A percentile compares a stretch with the other conserved stretches of the same genome.
Evolutionary conservation across 64 coral and sea anemone species (phyloP).

Genomic region (Anthopleura sola): DNA sequence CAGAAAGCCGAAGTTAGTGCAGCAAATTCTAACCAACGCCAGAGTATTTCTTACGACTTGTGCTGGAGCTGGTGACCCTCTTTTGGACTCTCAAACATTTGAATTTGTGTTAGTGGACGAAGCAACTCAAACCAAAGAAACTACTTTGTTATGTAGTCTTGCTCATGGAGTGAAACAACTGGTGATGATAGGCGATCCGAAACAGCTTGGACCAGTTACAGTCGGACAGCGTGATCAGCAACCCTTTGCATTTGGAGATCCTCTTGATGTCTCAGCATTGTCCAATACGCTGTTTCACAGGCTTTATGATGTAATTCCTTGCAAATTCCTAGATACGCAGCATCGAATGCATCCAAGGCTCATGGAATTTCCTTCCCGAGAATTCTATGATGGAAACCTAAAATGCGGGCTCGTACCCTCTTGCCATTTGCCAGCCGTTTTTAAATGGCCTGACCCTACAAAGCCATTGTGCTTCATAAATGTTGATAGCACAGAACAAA

Average conservation of each 20-base stretch:
- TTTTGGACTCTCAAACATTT: slow-evolving; percentile 60
- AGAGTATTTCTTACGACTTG: slow-evolving; percentile 71
- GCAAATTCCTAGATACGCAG: slow-evolving; percentile 51
- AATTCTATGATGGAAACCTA: slow-evolving; percentile 68
- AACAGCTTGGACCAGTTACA: slow-evolving; percentile 1
- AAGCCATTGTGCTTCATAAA: slow-evolving; percentile 62
- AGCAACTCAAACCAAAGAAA: slow-evolving; percentile 79
- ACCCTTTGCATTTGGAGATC: background rate
- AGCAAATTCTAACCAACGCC: slow-evolving; percentile 45
- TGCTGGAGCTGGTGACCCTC: slow-evolving; percentile 59
- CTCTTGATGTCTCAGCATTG: background rate
- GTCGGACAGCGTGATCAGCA: background rate
- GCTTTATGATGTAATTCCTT: slow-evolving; percentile 29
- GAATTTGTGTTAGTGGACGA: slow-evolving; percentile 69
- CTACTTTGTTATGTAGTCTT: slow-evolving; percentile 62
- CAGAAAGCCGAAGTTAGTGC: slow-evolving; percentile 46
- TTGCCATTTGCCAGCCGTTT: slow-evolving; percentile 47
- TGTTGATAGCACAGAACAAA: slow-evolving; percentile 9
- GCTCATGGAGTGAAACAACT: slow-evolving; percentile 42
- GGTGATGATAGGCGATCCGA: slow-evolving; percentile 54
- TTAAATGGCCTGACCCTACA: slow-evolving; percentile 52
- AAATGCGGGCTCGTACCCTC: slow-evolving; percentile 28
- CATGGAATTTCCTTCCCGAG: slow-evolving; percentile 56
- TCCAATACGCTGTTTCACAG: slow-evolving; percentile 8
- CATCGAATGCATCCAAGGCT: slow-evolving; percentile 89